These are phyloP conservation scores for Bombyx mori DNA, from an alignment of 1,140 invertebrate genomes.

Conservation along the genomic window DNA sequence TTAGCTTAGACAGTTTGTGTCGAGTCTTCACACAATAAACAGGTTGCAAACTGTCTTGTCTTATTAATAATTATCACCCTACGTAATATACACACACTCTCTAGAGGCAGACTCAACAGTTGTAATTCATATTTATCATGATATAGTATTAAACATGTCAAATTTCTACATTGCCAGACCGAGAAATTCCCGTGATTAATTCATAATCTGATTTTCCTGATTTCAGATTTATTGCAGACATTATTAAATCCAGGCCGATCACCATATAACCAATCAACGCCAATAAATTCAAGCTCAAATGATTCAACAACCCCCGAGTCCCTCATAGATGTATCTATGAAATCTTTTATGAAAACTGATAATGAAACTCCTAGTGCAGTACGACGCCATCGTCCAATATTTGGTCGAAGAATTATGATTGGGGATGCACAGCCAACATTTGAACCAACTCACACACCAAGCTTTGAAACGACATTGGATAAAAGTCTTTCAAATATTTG, in stretches of 20 bases:
- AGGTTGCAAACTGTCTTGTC: too few relatives aligned
- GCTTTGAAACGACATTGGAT: conserved; percentile 5
- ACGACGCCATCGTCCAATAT: conserved; percentile 32
- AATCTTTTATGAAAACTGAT: conserved; percentile 3
- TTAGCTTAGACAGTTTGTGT: too few relatives aligned
- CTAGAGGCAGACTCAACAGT: too few relatives aligned
- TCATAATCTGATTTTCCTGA: not conserved
- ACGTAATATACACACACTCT: too few relatives aligned
- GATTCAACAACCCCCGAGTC: conserved; percentile 49
- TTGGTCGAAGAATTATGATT: conserved; percentile 36
- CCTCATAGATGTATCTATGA: conserved; percentile 24
- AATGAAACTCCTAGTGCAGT: conserved; percentile 19
- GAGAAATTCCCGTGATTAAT: too few relatives aligned
- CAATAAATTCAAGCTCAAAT: conserved; percentile 45
- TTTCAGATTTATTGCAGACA: conserved; percentile 22
- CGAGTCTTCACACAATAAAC: too few relatives aligned
- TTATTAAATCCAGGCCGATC: conserved; percentile 14
- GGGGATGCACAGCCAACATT: conserved; percentile 9
- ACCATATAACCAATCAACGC: conserved; percentile 22
- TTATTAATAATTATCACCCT: too few relatives aligned
- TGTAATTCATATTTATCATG: too few relatives aligned
- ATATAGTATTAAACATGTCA: too few relatives aligned
- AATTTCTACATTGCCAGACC: too few relatives aligned
- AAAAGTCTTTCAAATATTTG: too few relatives aligned
- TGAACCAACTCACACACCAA: conserved; percentile 9